phyloP scores from a whole-genome alignment of 2,113 vertebrate genomes.

The Cavia porcellus region DNA sequence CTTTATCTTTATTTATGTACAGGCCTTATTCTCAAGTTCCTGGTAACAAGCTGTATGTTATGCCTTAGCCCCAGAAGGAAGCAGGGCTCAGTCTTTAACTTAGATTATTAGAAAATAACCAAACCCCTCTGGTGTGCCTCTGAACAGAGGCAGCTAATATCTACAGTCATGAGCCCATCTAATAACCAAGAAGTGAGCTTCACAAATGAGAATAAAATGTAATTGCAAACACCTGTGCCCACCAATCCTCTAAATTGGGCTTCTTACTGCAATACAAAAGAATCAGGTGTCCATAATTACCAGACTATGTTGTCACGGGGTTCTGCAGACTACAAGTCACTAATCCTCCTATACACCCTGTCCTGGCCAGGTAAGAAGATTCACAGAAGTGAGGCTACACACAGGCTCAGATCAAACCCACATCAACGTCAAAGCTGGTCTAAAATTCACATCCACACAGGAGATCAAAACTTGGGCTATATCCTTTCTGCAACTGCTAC shows the following conservation, averaged over 20 bases:
- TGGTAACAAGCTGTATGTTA: slow-evolving; percentile 21
- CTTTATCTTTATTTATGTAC: slow-evolving; percentile 59
- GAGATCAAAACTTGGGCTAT: neutral
- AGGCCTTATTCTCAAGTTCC: slow-evolving; percentile 53
- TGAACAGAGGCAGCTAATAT: neutral
- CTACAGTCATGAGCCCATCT: slow-evolving; percentile 5
- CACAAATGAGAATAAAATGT: slow-evolving; percentile 53
- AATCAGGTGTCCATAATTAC: slow-evolving; percentile 34
- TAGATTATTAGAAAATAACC: slow-evolving; percentile 59
- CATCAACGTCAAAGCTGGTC: neutral
- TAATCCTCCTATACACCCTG: neutral
- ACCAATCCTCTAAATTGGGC: neutral
- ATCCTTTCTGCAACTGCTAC: neutral
- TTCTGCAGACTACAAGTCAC: neutral
- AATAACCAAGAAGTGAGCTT: neutral
- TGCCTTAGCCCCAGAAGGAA: slow-evolving; percentile 20
- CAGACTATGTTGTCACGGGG: neutral
- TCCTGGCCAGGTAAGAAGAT: neutral
- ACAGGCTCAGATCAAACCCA: neutral
- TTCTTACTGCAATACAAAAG: slow-evolving; percentile 55
- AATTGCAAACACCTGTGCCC: slow-evolving; percentile 53
- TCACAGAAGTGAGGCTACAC: neutral
- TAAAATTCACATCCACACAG: neutral
- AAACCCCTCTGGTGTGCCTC: slow-evolving; percentile 27
- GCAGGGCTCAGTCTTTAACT: slow-evolving; percentile 21